Base-by-base conservation (phyloP, 2,113 vertebrate species). In the Scartelaos histophorus region DNA sequence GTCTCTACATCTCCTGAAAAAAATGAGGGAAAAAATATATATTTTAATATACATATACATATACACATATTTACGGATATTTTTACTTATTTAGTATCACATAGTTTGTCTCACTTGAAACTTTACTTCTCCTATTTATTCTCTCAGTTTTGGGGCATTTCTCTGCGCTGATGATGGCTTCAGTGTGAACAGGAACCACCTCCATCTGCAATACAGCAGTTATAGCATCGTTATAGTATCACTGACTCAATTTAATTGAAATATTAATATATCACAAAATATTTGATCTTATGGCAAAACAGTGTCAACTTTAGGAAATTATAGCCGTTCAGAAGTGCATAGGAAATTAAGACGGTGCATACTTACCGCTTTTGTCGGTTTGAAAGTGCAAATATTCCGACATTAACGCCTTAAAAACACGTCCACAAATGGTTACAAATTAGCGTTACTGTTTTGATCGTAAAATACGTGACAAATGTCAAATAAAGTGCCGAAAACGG, bases 1-100 rank as follows among this genome's bases (percentile, higher is more conserved):
- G 89, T 88, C 90, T 95, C 94, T 82, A 95, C 80, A 74, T 95
- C 95, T 85, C 86, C 89, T 92, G 80, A 5, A 87, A 80, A 56
- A 76, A 73, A 61, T 2, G 34, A 17, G 22, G 17, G 58, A 0
- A 61, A 61, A 43, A 43, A 43, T n/a, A n/a, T n/a, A n/a, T n/a
- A n/a, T n/a, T n/a, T n/a, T n/a, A n/a, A n/a, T n/a, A 43, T 43
- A 43, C 10, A 61, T 58, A 25, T 4, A 34, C 34, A 29, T 29
- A 7, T 1, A 34, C 3, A 34, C 13, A 29, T 2, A 38, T 16
- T 64, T 64, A 12, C 22, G n/a, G 11, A 25, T 13, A 58, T 13
- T 58, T 29, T 58, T 24, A 58, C 21, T 13, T 2, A 6, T 58
- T 3, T 51, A 17, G 49, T 53, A 7, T 53, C 6, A 53, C 51